Evolutionary conservation across 2,797 vertebrate species (phyloP).

Genomic region (Potorous gilbertii): DNA sequence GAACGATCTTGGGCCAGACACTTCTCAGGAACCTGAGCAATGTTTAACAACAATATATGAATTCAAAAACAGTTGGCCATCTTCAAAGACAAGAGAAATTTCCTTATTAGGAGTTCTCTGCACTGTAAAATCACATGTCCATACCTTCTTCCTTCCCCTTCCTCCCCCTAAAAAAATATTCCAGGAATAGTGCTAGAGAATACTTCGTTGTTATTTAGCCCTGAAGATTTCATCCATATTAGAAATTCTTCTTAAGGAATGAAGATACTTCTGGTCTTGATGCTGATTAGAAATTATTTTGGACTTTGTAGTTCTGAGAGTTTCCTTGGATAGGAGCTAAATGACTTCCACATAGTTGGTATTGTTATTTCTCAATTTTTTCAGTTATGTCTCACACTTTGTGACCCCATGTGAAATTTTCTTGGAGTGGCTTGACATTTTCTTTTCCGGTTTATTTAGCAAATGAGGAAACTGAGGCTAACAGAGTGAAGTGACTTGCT

Average conservation of each 20-base stretch:
- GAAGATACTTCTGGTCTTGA: background rate
- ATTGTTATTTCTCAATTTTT: background rate
- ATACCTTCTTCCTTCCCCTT: background rate
- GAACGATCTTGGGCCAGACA: background rate
- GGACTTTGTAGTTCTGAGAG: background rate
- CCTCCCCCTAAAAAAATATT: background rate
- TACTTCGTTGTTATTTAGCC: background rate
- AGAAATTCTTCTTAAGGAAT: background rate
- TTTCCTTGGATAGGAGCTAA: background rate
- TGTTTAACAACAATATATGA: background rate
- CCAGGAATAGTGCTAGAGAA: background rate
- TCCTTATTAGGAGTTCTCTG: background rate
- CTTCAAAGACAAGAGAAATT: background rate
- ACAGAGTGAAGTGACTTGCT: background rate
- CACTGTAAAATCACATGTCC: background rate
- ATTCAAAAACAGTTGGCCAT: background rate
- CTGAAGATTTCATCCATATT: background rate
- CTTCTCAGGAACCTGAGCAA: background rate
- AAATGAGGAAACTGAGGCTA: background rate
- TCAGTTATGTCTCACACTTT: background rate
- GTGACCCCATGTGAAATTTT: background rate
- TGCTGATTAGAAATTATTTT: background rate
- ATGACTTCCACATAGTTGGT: background rate
- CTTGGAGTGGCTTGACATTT: background rate
- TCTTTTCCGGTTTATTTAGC: background rate